Evolutionary conservation across 2,888 invertebrate species (phyloP), one percentile per base, ranked within the genome.

Genomic region (Tyria jacobaeae): DNA sequence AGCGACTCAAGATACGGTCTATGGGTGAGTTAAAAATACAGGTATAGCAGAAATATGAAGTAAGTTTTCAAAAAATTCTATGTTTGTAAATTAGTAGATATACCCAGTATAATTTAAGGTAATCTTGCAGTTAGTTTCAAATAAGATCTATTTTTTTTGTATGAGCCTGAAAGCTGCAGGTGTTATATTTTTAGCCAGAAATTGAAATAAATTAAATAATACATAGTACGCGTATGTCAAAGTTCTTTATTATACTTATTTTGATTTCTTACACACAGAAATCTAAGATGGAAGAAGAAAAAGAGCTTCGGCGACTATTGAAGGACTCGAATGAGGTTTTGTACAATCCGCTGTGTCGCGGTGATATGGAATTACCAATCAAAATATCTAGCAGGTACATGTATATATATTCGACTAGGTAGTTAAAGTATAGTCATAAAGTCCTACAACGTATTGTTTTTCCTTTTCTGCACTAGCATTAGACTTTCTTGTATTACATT

Each of bases 271-370:
- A 17, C 15, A 10, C 24, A 24, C 52, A 52, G 52, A 14, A 15
- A n/a, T 37, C 35, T 35, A 3, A n/a, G 15, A 7, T 37, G 35
- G 15, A 24, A 10, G 4, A 52, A 24, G 9, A 52, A 52, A 35
- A 52, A 24, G 25, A 24, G 1, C 7, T 25, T n/a, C 15, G 14
- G 12, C 12, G 4, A 12, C 3, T 31, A 31, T 10, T 34, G 24
- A 52, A 37, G n/a, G 15, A 21, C 7, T 7, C 12, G 12, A 9
- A 52, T 10, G 24, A 25, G 24, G 4, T n/a, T n/a, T 14, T 14
- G 37, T 9, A 25, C 25, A 35, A 52, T 37, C 10, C 96, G 86
- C 90, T 97, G 3, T 98, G 98, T 78, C 95, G 97, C 21, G 97
- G 97, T 0, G 97, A 97, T 82, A 90, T 95, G 85, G 95, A 89